Evolutionary conservation across 2,888 invertebrate genomes (phyloP).

Genomic region (Rosalia funebris): DNA sequence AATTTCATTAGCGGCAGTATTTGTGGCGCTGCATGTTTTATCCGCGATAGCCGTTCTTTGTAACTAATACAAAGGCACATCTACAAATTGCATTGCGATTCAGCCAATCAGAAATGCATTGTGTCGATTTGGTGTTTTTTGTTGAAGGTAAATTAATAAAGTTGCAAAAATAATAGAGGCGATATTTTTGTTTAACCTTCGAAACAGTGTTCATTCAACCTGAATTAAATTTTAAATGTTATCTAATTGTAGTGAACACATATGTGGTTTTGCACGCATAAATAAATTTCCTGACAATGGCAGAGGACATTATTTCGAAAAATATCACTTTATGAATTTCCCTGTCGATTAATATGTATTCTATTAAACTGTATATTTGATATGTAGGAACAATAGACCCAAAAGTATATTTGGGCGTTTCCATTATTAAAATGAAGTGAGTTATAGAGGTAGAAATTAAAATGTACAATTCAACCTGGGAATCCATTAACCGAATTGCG

Average conservation of each 20-base stretch:
- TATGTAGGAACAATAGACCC: no score
- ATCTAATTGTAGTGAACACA: conserved; percentile 47
- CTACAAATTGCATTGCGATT: conserved; percentile 66
- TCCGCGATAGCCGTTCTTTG: conserved; percentile 62
- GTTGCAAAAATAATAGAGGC: conserved; percentile 52
- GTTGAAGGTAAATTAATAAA: conserved; percentile 57
- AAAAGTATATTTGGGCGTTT: no score
- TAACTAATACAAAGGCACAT: conserved; percentile 60
- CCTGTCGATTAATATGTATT: conserved; percentile 1
- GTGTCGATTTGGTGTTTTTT: conserved; percentile 58
- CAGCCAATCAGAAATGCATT: conserved; percentile 65
- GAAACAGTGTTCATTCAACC: conserved; percentile 48
- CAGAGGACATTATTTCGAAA: neutral
- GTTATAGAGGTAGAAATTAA: no score
- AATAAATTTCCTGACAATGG: conserved; percentile 14
- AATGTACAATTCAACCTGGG: no score
- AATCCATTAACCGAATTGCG: no score
- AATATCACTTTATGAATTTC: conserved; percentile 8
- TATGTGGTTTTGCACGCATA: conserved; percentile 33
- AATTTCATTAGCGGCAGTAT: conserved; percentile 13
- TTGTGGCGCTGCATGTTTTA: conserved; percentile 57
- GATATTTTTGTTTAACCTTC: conserved; percentile 51
- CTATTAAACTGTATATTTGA: conserved; percentile 1
- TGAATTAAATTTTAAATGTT: conserved; percentile 53
- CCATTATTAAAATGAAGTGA: no score